Base-by-base conservation (phyloP, 2,113 vertebrate species). In the Lichenostomus cassidix region DNA sequence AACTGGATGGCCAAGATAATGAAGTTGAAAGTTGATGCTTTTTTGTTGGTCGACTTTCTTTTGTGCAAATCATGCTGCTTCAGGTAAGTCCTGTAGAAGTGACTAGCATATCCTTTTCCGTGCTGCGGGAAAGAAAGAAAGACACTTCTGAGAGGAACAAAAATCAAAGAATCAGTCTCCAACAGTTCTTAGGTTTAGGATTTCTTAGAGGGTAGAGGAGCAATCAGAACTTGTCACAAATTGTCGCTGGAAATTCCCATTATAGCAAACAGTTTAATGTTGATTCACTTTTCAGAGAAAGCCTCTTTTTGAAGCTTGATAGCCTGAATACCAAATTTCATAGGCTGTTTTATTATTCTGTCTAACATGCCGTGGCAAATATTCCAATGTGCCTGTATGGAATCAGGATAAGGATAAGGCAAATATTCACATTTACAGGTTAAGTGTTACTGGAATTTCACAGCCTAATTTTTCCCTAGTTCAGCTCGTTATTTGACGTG, bases 71-170 rank as follows among this genome's bases (percentile, higher is more conserved):
- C 99, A 99, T 98, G 99, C 99, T 95, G 99, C 99, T 98, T 99
- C 99, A 95, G 99, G 98, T 97, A 99, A 98, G 98, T 99, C 98
- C 98, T 97, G 99, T 98, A 93, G 98, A 99, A 99, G 96, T 99
- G 99, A 98, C 99, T 99, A 99, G 98, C 98, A 99, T 99, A 99
- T 98, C 99, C 99, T 99, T 99, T 99, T 99, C 98, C 99, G 98
- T 98, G 99, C 99, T 99, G 98, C 89, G 41, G 97, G 94, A 97
- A 97, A 98, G 88, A 98, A 98, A 98, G 96, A 98, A 97, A 98
- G 96, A 97, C 91, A 96, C 90, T 94, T 96, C 96, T 98, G 97
- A 98, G 97, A 97, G 71, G 69, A 94, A 75, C 55, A 94, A 86
- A 69, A 88, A 89, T 29, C 52, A 58, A 93, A 83, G 88, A 90